These are phyloP conservation scores for Bucorvus abyssinicus DNA, from an alignment of 2,797 vertebrate genomes.

Conservation along the genomic window DNA sequence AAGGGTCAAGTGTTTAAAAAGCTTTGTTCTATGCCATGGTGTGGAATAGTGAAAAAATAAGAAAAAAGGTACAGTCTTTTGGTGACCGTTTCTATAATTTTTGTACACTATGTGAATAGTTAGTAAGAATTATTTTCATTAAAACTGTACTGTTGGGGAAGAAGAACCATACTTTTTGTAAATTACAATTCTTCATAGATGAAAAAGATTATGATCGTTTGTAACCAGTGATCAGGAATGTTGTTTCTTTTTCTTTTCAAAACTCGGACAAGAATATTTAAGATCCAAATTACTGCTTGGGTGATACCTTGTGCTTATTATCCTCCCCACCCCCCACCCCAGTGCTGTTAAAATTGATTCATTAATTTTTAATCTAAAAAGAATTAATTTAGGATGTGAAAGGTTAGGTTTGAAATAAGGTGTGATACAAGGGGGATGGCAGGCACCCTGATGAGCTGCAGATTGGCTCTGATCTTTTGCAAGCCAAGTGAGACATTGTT, in stretches of 20 bases:
- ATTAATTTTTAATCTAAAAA: constrained; percentile 75
- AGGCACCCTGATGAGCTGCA: constrained; percentile 58
- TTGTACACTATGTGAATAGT: background rate
- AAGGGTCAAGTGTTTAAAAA: background rate
- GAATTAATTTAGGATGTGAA: constrained; percentile 72
- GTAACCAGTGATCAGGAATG: constrained; percentile 4
- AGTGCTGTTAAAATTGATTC: constrained; percentile 55
- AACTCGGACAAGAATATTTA: constrained; percentile 7
- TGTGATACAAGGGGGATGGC: constrained; percentile 51
- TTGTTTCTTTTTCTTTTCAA: constrained; percentile 21
- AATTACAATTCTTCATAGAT: background rate
- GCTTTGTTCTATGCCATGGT: background rate
- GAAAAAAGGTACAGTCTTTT: background rate
- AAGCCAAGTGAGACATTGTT: constrained; percentile 65
- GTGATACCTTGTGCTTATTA: constrained; percentile 42
- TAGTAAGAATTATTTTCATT: background rate
- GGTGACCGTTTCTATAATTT: background rate
- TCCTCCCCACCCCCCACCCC: background rate
- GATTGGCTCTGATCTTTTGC: constrained; percentile 70
- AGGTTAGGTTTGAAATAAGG: constrained; percentile 72
- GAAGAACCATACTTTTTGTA: background rate
- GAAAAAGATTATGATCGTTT: background rate
- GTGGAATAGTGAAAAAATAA: background rate
- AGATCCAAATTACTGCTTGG: constrained; percentile 14
- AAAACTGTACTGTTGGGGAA: background rate